Evolutionary conservation across 2,888 invertebrate species (phyloP), one percentile per base, ranked within the genome.

Genomic region (Pachliopta kotzebuea): DNA sequence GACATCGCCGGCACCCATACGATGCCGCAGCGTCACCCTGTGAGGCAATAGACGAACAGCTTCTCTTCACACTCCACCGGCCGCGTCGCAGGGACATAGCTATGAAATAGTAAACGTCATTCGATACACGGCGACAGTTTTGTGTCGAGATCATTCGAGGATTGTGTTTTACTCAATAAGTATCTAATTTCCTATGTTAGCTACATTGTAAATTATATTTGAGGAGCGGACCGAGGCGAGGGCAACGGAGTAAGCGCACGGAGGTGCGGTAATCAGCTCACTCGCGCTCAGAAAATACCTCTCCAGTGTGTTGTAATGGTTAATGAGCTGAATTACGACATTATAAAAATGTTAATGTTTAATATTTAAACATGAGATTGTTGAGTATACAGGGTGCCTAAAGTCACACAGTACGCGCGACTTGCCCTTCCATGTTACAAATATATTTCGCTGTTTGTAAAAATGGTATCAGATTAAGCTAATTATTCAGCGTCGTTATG

Each of bases 401-500:
- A 14, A n/a, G n/a, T n/a, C n/a, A n/a, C n/a, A 11, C 37, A 11
- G 37, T 37, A 37, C 37, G 14, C 4, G 11, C 37, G 79, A 80
- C 76, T 80, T 76, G 70, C 75, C 72, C 76, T 84, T 81, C 81
- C 82, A 83, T 84, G 82, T 77, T 80, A 75, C 81, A 79, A 79
- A 79, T 83, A 85, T 81, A 82, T 84, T 81, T 85, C 79, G 73
- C 76, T 79, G 83, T 85, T 83, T 77, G 74, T 84, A 80, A 84
- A 85, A 83, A 80, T 49, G 71, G 77, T 86, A 84, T 84, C 83
- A 76, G 87, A 88, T 86, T 83, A 84, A 81, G 76, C 79, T 85
- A 85, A 87, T 86, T 86, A 89, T 86, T 84, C 83, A 77, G 81
- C 78, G 80, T 81, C 76, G 81, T 81, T 81, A 82, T 86, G 80